Evolutionary conservation across 2,113 vertebrate genomes (phyloP).

Genomic region (Forbesichthys papilliferus): DNA sequence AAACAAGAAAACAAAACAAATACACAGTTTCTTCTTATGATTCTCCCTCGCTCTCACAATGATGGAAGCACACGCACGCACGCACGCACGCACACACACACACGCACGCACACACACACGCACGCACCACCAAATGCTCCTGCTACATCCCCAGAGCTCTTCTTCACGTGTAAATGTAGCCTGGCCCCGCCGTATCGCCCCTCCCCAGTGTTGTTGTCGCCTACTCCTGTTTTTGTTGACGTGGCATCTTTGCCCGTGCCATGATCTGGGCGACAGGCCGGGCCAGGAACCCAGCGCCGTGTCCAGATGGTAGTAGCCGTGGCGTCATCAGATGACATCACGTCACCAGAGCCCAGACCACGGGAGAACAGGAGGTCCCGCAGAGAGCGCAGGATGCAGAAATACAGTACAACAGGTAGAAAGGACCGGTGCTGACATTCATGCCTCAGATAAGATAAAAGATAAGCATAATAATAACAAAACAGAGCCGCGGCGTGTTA

Average conservation of each 20-base stretch:
- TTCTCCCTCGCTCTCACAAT: neutral
- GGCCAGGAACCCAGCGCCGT: slow-evolving; percentile 50
- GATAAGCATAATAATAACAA: neutral
- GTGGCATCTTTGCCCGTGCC: slow-evolving; percentile 41
- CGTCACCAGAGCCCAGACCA: slow-evolving; percentile 37
- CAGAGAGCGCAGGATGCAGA: slow-evolving; percentile 27
- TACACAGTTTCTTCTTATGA: too few relatives aligned
- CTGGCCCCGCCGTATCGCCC: slow-evolving; percentile 8
- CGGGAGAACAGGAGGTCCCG: slow-evolving; percentile 22
- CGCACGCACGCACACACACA: slow-evolving; percentile 12
- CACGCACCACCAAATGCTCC: slow-evolving; percentile 17
- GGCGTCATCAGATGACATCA: slow-evolving; percentile 61
- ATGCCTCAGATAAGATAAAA: neutral
- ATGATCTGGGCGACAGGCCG: slow-evolving; percentile 36
- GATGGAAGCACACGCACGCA: neutral
- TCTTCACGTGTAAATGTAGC: slow-evolving; percentile 4
- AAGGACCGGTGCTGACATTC: neutral
- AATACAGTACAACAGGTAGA: slow-evolving; percentile 6
- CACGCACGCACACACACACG: neutral
- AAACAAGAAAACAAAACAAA: too few relatives aligned
- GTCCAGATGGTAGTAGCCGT: slow-evolving; percentile 63
- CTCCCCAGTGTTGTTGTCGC: slow-evolving; percentile 2
- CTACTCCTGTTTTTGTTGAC: slow-evolving; percentile 45
- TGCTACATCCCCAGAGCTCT: neutral
- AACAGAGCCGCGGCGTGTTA: neutral